phyloP scores from a whole-genome alignment of 2,113 vertebrate species.

The Mungos mungo region DNA sequence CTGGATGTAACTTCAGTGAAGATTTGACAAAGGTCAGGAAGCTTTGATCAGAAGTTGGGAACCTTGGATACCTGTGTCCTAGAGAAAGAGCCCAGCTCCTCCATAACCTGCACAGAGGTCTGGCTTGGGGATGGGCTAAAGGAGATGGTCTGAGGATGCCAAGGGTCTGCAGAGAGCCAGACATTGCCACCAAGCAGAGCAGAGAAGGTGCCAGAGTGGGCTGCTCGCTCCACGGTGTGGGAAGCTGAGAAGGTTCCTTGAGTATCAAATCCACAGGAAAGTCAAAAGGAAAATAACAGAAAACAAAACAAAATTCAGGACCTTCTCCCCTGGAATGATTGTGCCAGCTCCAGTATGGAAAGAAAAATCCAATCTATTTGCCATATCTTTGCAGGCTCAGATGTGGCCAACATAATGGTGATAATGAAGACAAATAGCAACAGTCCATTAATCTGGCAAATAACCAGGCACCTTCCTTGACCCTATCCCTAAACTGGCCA shows the following conservation, averaged over 20 bases:
- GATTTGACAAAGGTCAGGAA: neutral
- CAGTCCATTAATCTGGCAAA: neutral
- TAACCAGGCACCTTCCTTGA: accelerated
- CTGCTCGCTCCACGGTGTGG: neutral
- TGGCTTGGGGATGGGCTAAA: neutral
- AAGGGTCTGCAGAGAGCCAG: neutral
- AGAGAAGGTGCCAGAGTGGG: neutral
- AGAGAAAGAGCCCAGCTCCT: neutral
- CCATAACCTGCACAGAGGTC: neutral
- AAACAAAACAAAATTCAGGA: neutral
- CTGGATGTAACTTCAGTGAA: neutral
- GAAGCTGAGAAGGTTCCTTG: neutral
- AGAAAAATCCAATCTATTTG: neutral
- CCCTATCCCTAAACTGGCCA: neutral
- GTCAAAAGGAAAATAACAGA: neutral
- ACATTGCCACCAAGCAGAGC: neutral
- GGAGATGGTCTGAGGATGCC: neutral
- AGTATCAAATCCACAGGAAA: neutral
- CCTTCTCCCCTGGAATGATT: neutral
- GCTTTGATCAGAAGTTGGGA: neutral
- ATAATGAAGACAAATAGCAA: no score
- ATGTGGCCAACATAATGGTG: neutral
- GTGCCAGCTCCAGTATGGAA: neutral
- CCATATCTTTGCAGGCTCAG: neutral
- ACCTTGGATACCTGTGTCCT: neutral